Conservation (phyloP, 2,888 invertebrate species). For the Himalopsyche tibetana region DNA sequence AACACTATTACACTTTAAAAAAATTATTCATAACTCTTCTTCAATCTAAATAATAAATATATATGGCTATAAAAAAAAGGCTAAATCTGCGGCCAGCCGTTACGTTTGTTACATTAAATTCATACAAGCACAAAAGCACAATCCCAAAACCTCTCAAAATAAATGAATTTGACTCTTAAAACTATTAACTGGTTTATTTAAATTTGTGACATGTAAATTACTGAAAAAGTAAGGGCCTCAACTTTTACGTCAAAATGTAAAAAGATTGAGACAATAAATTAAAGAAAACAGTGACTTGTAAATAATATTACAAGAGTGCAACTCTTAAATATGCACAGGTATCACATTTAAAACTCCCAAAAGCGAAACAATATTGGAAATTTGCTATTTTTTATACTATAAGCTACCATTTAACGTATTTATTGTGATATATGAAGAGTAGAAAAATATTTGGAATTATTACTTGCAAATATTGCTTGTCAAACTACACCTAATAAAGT, state of each 20-base stretch:
- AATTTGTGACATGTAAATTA: slow-evolving; percentile 19
- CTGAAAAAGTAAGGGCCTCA: neutral
- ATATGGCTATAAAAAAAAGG: neutral
- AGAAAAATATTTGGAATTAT: slow-evolving; percentile 42
- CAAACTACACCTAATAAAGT: slow-evolving; percentile 16
- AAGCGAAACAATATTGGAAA: slow-evolving; percentile 31
- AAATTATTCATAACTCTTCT: too few relatives aligned
- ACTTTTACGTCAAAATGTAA: neutral
- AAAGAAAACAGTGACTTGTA: neutral
- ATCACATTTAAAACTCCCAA: slow-evolving; percentile 2
- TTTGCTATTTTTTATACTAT: slow-evolving; percentile 22
- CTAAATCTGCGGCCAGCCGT: slow-evolving; percentile 1
- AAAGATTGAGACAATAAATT: slow-evolving; percentile 19
- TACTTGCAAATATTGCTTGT: slow-evolving; percentile 43
- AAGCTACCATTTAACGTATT: slow-evolving; percentile 33
- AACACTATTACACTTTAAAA: too few relatives aligned
- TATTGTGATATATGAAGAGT: slow-evolving; percentile 9
- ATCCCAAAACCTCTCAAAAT: slow-evolving; percentile 40
- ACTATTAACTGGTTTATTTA: slow-evolving; percentile 39
- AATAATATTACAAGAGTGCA: slow-evolving; percentile 12
- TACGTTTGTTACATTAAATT: neutral
- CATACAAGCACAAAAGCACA: slow-evolving; percentile 30
- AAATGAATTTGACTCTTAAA: slow-evolving; percentile 22
- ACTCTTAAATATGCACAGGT: neutral
- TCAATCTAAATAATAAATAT: neutral